Conservation (phyloP, 2,888 invertebrate genomes). For the Epinotia ramella region DNA sequence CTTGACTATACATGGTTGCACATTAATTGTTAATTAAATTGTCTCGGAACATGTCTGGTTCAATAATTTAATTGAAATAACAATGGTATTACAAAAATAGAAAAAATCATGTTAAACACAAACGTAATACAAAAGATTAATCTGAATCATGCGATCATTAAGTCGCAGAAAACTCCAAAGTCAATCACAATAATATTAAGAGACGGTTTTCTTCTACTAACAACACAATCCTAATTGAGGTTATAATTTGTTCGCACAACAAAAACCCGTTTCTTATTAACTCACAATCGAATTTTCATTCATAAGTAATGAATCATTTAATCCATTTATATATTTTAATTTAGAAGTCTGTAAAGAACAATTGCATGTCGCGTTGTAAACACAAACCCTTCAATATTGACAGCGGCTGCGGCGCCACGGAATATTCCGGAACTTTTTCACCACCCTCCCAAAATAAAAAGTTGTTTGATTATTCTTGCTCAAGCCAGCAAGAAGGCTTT, state of each 20-base stretch:
- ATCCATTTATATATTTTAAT: conserved; percentile 6
- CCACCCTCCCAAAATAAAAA: conserved; percentile 54
- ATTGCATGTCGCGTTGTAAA: conserved; percentile 18
- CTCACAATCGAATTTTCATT: neutral
- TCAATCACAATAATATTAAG: neutral
- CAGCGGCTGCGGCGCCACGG: conserved; percentile 49
- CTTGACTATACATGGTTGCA: too few relatives aligned
- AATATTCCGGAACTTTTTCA: conserved; percentile 63
- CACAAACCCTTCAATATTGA: conserved; percentile 37
- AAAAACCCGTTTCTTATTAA: neutral
- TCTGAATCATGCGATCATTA: neutral
- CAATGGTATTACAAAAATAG: neutral
- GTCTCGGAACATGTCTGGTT: too few relatives aligned
- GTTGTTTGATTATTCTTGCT: neutral
- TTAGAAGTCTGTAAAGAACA: conserved; percentile 3
- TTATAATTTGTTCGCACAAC: conserved; percentile 3
- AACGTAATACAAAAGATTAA: too few relatives aligned
- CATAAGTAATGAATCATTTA: neutral
- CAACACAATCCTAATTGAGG: neutral
- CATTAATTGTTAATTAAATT: too few relatives aligned
- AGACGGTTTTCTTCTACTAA: neutral
- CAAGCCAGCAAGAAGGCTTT: conserved; percentile 7
- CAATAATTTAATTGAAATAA: neutral
- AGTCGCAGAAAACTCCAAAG: neutral
- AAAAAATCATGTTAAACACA: neutral